These are phyloP conservation scores for Anthoscopus minutus DNA, from an alignment of 2,113 vertebrate genomes.

Conservation along the genomic window DNA sequence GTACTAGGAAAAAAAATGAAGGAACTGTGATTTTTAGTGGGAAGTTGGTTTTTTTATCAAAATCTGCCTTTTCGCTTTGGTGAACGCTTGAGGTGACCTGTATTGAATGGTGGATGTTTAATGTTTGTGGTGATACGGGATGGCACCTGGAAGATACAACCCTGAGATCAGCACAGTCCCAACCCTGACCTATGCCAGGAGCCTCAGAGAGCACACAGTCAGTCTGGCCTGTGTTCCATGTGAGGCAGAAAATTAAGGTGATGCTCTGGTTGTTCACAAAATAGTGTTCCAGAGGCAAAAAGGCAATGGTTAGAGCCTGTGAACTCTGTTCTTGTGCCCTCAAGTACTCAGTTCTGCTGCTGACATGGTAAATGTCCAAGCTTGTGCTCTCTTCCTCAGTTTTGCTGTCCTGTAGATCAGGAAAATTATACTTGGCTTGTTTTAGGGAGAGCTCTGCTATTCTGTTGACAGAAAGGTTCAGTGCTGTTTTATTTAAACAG, in stretches of 20 bases:
- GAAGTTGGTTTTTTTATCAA: background rate
- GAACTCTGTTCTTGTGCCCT: background rate
- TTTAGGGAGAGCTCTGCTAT: background rate
- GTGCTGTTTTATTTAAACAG: background rate
- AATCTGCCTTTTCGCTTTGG: background rate
- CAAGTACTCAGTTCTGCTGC: background rate
- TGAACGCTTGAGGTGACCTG: background rate
- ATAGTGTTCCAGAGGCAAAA: background rate
- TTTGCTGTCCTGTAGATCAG: background rate
- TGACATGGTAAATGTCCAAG: rapidly evolving
- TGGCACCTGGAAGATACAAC: background rate
- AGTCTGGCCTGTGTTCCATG: background rate
- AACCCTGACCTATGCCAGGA: background rate
- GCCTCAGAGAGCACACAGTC: background rate
- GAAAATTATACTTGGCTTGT: background rate
- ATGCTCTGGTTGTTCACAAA: background rate
- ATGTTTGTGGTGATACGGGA: background rate
- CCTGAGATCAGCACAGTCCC: background rate
- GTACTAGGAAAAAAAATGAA: background rate
- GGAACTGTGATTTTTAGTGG: background rate
- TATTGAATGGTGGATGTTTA: background rate
- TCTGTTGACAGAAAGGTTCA: background rate
- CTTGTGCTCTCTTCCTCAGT: background rate
- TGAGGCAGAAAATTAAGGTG: background rate
- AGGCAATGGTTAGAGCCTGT: background rate